These are phyloP conservation scores for Gracilinanus agilis DNA, from an alignment of 2,113 vertebrate species.

Conservation along the genomic window DNA sequence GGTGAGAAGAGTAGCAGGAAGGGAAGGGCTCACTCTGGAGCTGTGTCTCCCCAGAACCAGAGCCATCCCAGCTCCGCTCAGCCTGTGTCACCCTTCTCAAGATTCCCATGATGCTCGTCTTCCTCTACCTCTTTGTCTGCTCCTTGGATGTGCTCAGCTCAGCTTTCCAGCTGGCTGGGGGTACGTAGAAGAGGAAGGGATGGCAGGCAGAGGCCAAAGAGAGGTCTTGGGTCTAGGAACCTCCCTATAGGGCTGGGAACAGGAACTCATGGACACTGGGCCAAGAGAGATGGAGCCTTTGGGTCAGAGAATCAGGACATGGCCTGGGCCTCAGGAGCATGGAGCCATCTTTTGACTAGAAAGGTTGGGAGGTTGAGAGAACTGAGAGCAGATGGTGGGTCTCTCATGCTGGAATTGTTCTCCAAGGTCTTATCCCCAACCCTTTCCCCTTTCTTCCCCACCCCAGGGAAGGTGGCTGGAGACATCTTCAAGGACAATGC, in stretches of 20 bases:
- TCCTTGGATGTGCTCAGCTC: conserved; percentile 96
- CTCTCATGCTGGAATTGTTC: background rate
- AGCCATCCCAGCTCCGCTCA: background rate
- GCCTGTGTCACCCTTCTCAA: conserved; percentile 85
- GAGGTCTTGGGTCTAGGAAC: background rate
- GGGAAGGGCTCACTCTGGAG: background rate
- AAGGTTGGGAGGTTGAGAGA: background rate
- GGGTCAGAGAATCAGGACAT: background rate
- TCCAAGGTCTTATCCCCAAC: background rate
- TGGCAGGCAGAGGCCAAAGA: background rate
- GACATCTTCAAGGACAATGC: conserved; percentile 94
- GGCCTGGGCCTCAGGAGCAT: background rate
- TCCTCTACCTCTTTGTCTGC: conserved; percentile 94
- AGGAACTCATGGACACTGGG: background rate
- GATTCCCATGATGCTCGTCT: conserved; percentile 90
- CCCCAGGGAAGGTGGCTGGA: conserved; percentile 93
- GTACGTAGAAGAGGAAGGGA: conserved; percentile 77
- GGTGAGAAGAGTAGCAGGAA: background rate
- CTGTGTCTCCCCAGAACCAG: background rate
- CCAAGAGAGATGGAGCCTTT: background rate
- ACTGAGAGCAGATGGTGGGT: background rate
- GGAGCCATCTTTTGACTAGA: background rate
- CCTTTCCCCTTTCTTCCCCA: background rate
- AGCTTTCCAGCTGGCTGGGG: conserved; percentile 95
- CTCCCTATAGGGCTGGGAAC: background rate